A percentile compares a stretch with the other conserved stretches of the same genome.
phyloP scores from a whole-genome alignment of 1,140 invertebrate genomes.

The Ceratina japonica region DNA sequence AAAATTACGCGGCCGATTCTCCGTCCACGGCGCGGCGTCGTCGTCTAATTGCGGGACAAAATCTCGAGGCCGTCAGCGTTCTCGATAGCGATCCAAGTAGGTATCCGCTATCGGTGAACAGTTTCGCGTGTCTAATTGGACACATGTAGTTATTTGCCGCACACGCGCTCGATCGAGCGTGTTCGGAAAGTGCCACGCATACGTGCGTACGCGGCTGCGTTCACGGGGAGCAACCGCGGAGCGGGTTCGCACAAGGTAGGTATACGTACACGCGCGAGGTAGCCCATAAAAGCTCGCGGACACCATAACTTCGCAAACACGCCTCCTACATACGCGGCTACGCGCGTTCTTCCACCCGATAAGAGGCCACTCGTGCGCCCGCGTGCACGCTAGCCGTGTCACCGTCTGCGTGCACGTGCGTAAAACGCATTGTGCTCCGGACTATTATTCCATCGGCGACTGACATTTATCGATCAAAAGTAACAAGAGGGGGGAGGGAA shows the following conservation, averaged over 20 bases:
- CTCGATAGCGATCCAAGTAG: slow-evolving; percentile 5
- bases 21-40: background rate
- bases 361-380: slow-evolving; percentile 41
- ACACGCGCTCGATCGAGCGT: slow-evolving; percentile 45
- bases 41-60: slow-evolving; percentile 37
- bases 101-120: slow-evolving; percentile 55
- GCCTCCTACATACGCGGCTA: slow-evolving; percentile 58
- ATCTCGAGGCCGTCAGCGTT: slow-evolving; percentile 15
- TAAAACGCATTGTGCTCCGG: slow-evolving; percentile 14
- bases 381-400: slow-evolving; percentile 10
- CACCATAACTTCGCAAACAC: slow-evolving; percentile 60
- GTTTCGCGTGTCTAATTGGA: slow-evolving; percentile 74
- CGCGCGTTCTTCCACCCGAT: slow-evolving; percentile 51
- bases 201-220: slow-evolving; percentile 25
- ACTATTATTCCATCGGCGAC: background rate
- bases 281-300: slow-evolving; percentile 62
- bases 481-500: too few species aligned
- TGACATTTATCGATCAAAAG: too few species aligned
- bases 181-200: slow-evolving; percentile 16
- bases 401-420: slow-evolving; percentile 11
- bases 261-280: slow-evolving; percentile 1
- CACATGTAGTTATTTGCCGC: slow-evolving; percentile 73
- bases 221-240: slow-evolving; percentile 15
- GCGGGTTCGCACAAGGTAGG: slow-evolving; percentile 3
- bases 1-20: background rate